A percentile compares a stretch with the other conserved stretches of the same genome.
These are phyloP conservation scores for Cassiopea andromeda DNA, from an alignment of 30 jellyfish, hydroid and myxozoan species.

Conservation along the genomic window DNA sequence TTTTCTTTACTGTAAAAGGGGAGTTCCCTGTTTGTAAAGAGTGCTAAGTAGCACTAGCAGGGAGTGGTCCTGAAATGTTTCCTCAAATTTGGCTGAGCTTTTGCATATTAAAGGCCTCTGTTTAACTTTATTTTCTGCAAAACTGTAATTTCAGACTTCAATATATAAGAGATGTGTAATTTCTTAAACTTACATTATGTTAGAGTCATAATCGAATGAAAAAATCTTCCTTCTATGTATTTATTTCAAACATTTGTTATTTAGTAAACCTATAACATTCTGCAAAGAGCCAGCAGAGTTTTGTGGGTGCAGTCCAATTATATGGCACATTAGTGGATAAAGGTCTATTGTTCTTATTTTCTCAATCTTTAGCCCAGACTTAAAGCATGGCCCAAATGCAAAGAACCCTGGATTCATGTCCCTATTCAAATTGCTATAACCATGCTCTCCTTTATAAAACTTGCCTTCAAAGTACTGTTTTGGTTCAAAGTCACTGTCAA, in stretches of 20 bases:
- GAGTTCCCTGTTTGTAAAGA: too few species aligned
- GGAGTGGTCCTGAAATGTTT: too few species aligned
- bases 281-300: constrained; percentile 73
- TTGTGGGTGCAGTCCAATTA: constrained; percentile 62
- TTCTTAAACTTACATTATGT: too few species aligned
- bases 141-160: too few species aligned
- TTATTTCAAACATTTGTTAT: background rate
- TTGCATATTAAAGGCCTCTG: too few species aligned
- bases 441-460: constrained; percentile 89
- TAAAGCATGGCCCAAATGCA: constrained; percentile 88
- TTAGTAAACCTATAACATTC: constrained; percentile 44
- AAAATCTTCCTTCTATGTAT: too few species aligned
- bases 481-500: constrained; percentile 35
- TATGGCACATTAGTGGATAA: constrained; percentile 79
- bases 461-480: constrained; percentile 47
- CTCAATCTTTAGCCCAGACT: constrained; percentile 28
- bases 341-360: constrained; percentile 73
- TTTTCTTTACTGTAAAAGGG: too few species aligned
- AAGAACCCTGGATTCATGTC: constrained; percentile 90
- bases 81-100: too few species aligned
- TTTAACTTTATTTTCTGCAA: too few species aligned
- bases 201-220: background rate
- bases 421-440: constrained; percentile 60
- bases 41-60: too few species aligned
- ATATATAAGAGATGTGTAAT: too few species aligned